Evolutionary conservation across 1,140 invertebrate genomes (phyloP), one percentile per base, ranked within the genome.

Genomic region (Mercenaria mercenaria): DNA sequence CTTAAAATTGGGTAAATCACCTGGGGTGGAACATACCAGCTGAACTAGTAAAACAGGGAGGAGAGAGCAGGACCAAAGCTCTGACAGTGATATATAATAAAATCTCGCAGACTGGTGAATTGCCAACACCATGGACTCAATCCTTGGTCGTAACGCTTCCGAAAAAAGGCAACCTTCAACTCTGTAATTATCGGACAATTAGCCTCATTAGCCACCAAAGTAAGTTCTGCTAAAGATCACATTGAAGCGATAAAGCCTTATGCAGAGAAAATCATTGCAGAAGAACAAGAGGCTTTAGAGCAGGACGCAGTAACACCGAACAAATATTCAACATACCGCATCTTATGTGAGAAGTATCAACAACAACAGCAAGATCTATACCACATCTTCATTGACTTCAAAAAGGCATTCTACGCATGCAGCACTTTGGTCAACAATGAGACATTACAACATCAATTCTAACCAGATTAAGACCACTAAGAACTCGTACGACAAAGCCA

Each of bases 321-420:
- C 76, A 89, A 83, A 91, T 92, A 18, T 92, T 88, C 90, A 92
- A 92, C 72, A 32, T 86, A 6, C n/a, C 80, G 90, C 32, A 81
- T 89, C n/a, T 64, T 86, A 34, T 84, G 85, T 29, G 77, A 87
- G 87, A 92, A 50, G 34, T 77, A 89, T 64, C 82, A 89, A 1
- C 86, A 90, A 84, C 87, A 92, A 76, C 39, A 85, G 32, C 79
- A 86, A 82, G 80, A 91, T 26, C 91, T 92, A 39, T 84, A 82
- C 81, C 76, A 80, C 61, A 59, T 69, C 26, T 91, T 88, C 77
- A 83, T 91, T 32, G 90, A 91, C 39, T 82, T 67, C 77, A 91
- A 91, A 64, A 91, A 74, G 77, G 85, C 88, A 89, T 89, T 92
- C 85, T 59, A 88, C 85, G 61, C 84, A 91, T 88, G 72, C 61